Evolutionary conservation across 53 echinoderm and acorn worm species (phyloP).

Genomic region (Echinometra lucunter): DNA sequence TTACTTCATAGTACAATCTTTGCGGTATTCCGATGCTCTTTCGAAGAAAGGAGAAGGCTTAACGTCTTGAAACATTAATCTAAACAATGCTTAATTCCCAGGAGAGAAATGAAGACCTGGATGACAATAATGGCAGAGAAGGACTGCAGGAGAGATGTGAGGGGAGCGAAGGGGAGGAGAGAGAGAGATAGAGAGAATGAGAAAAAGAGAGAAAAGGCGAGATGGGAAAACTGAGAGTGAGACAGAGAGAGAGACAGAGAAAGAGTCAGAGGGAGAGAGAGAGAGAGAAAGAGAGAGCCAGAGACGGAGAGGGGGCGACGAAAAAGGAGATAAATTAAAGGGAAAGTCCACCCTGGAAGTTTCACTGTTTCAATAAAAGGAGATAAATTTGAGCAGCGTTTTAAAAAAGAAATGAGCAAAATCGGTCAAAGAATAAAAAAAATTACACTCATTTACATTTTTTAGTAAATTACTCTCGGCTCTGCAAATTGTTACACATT

Average conservation of each 20-base stretch:
- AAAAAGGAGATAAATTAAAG: too few relatives aligned
- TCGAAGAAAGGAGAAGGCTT: neutral
- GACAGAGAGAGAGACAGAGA: neutral
- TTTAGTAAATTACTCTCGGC: too few relatives aligned
- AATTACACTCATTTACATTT: too few relatives aligned
- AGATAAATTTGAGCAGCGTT: too few relatives aligned
- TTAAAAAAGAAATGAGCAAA: too few relatives aligned
- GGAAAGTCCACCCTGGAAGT: too few relatives aligned
- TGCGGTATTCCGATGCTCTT: neutral
- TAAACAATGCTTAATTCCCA: slow-evolving; percentile 42
- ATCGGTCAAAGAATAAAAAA: too few relatives aligned
- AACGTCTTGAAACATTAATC: neutral
- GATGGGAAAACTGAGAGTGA: too few relatives aligned
- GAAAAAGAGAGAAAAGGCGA: neutral
- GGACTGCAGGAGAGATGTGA: neutral
- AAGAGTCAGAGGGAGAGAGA: neutral
- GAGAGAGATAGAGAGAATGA: neutral
- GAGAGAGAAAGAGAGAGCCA: neutral
- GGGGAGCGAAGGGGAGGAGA: neutral
- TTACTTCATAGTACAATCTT: neutral
- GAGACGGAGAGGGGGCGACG: neutral
- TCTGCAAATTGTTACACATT: too few relatives aligned
- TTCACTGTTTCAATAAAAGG: too few relatives aligned
- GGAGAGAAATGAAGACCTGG: neutral
- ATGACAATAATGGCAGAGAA: neutral